Base-by-base conservation (phyloP, 2,113 vertebrate genomes). In the Coturnix japonica region DNA sequence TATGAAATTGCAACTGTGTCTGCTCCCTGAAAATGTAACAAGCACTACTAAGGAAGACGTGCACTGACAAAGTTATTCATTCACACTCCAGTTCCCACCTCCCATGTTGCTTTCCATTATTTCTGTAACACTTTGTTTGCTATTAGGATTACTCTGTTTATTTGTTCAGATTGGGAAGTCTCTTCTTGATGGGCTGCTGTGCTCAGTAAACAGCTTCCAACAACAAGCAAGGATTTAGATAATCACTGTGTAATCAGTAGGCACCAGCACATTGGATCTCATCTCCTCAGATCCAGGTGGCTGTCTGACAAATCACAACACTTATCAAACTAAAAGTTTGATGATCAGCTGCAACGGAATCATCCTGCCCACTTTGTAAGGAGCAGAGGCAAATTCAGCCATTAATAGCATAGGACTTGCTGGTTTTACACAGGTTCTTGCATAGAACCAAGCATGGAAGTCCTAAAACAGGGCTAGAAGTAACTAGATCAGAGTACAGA, bases 161-260 rank as follows among this genome's bases (percentile, higher is more conserved):
- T 96, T 96, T 97, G 80, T 94, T 97, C 96, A 96, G 91, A 92
- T 76, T 94, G 78, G 74, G 92, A 94, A 96, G 70, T 54, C 64
- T 83, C 69, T 96, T 93, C 94, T 94, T 97, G 95, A 94, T 81
- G 95, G 92, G 87, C 81, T 93, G 60, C 95, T 94, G 88, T 91
- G 59, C 90, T 96, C 21, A 4, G 93, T 94, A 96, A 97, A 97
- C 95, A 96, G 85, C 54, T 91, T 63, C 85, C 91, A 78, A 92
- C 91, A 89, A 94, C 89, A 96, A 96, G 95, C 69, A 97, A 94
- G 96, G 93, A 97, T 97, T 97, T 97, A 96, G 97, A 95, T 95
- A 96, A 97, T 97, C 94, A 90, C 90, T 97, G 94, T 96, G 79
- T 96, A 97, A 97, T 97, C 97, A 97, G 95, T 95, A 97, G 92